These are phyloP conservation scores for Alcis repandata DNA, from an alignment of 2,888 invertebrate species.

Conservation along the genomic window DNA sequence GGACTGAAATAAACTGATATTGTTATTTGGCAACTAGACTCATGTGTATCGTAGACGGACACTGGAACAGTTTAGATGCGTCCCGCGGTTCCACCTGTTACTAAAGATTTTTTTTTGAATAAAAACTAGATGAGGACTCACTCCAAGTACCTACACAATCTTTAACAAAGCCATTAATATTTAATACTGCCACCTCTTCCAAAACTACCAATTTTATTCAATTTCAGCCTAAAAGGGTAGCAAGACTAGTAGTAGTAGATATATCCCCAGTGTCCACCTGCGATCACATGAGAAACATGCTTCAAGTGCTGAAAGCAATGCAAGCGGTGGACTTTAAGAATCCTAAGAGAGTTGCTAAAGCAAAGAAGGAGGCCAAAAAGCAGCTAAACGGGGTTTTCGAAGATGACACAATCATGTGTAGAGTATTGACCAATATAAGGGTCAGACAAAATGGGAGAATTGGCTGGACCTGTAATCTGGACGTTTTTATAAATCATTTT, in stretches of 20 bases:
- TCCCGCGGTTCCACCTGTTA: too few species aligned
- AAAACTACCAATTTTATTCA: slow-evolving; percentile 7
- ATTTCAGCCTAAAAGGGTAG: slow-evolving; percentile 84
- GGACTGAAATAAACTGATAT: too few species aligned
- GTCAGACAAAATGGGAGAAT: slow-evolving; percentile 71
- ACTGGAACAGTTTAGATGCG: too few species aligned
- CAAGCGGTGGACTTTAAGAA: slow-evolving; percentile 61
- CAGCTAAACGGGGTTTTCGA: slow-evolving; percentile 56
- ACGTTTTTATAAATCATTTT: slow-evolving; percentile 88
- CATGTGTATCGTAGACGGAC: too few species aligned
- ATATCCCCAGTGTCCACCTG: slow-evolving; percentile 88
- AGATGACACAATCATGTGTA: slow-evolving; percentile 87
- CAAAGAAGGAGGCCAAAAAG: slow-evolving; percentile 57
- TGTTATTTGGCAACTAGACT: too few species aligned
- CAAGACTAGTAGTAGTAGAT: slow-evolving; percentile 89
- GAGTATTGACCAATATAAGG: slow-evolving; percentile 81
- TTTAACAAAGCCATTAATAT: neutral
- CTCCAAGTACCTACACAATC: too few species aligned
- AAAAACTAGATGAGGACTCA: too few species aligned
- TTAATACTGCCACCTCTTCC: neutral
- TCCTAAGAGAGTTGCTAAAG: slow-evolving; percentile 56
- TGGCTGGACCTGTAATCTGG: slow-evolving; percentile 93
- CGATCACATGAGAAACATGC: slow-evolving; percentile 79
- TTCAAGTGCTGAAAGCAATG: slow-evolving; percentile 86
- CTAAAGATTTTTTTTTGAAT: too few species aligned